Conservation (phyloP, 2,113 vertebrate genomes). For the Columba janthina region DNA sequence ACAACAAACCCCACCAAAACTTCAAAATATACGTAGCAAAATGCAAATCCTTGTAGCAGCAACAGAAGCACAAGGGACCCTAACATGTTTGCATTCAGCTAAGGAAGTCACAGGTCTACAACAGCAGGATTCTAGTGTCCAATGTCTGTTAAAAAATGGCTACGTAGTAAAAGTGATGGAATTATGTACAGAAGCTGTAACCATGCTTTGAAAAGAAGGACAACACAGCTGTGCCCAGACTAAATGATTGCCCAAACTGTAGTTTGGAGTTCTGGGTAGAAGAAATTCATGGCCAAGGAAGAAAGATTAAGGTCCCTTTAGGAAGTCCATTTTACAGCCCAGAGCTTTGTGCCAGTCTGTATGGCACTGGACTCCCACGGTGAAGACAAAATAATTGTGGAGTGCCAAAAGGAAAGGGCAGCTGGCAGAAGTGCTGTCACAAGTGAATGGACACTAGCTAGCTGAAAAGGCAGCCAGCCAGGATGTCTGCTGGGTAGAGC, state of each 20-base stretch:
- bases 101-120: background rate
- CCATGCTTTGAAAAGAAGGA: background rate
- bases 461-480: background rate
- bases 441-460: background rate
- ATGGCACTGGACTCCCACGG: background rate
- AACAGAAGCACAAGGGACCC: background rate
- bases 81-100: background rate
- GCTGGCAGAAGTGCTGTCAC: background rate
- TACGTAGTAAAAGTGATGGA: background rate
- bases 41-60: background rate
- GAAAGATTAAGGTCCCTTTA: background rate
- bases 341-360: background rate
- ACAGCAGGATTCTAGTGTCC: background rate
- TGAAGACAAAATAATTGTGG: background rate
- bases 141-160: background rate
- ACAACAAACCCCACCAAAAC: background rate
- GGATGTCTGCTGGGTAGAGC: background rate
- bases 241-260: background rate
- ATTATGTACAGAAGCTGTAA: background rate
- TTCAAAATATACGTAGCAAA: background rate
- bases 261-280: background rate
- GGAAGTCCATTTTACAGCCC: background rate
- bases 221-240: background rate
- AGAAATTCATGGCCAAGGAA: background rate
- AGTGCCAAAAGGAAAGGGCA: background rate